A percentile compares a stretch with the other conserved stretches of the same genome.
phyloP scores from a whole-genome alignment of 2,113 vertebrate species.

The Gavialis gangeticus region DNA sequence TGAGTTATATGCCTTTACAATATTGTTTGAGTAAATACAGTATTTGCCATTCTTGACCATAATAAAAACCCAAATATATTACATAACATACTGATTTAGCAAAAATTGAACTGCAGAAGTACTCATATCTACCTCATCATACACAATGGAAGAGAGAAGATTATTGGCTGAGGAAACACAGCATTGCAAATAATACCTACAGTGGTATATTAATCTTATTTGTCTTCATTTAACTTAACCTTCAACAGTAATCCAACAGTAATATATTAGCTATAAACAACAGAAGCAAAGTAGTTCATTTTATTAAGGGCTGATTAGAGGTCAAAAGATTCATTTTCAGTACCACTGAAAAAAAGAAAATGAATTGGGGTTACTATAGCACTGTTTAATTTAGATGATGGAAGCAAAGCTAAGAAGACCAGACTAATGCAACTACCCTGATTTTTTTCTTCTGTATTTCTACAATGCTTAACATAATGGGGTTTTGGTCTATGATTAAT shows the following conservation, averaged over 20 bases:
- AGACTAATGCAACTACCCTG: not conserved
- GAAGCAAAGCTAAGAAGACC: not conserved
- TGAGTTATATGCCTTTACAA: too few relatives aligned
- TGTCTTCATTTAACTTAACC: not conserved
- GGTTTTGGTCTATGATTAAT: not conserved
- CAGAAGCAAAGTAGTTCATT: not conserved
- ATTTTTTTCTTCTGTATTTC: not conserved
- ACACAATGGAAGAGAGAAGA: not conserved
- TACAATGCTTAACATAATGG: not conserved
- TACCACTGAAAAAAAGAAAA: not conserved
- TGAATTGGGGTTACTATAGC: not conserved
- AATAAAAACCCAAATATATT: not conserved
- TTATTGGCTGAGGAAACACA: not conserved
- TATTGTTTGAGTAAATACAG: not conserved
- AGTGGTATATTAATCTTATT: not conserved
- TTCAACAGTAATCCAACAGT: not conserved
- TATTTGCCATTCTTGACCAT: not conserved
- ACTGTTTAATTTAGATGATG: not conserved
- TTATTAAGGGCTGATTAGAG: not conserved
- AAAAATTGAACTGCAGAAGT: not conserved
- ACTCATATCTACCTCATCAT: not conserved
- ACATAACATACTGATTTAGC: not conserved
- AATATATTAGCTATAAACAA: not conserved
- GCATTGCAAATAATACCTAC: not conserved
- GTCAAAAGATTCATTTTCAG: not conserved